These are phyloP conservation scores for Oreotragus oreotragus DNA, from an alignment of 2,113 vertebrate genomes.

Conservation along the genomic window DNA sequence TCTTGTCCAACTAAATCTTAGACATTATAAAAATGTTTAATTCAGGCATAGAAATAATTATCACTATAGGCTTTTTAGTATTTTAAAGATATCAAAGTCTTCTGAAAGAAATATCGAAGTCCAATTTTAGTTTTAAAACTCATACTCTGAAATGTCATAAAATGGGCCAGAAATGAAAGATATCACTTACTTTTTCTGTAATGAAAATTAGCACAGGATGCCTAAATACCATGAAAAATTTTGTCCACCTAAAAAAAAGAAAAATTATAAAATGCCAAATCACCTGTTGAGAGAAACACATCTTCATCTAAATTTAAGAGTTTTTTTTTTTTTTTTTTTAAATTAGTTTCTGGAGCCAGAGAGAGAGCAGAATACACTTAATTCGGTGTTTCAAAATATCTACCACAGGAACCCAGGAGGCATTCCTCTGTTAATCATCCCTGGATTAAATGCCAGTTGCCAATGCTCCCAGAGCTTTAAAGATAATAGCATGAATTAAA, in stretches of 20 bases:
- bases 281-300: neutral
- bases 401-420: neutral
- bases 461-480: neutral
- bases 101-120: neutral
- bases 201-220: conserved; percentile 86
- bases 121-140: conserved; percentile 18
- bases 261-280: conserved; percentile 27
- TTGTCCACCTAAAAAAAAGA: conserved; percentile 89
- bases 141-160: conserved; percentile 21
- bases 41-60: neutral
- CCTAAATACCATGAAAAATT: conserved; percentile 78
- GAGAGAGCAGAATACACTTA: neutral
- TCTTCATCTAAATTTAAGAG: neutral
- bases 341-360: neutral
- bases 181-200: conserved; percentile 88
- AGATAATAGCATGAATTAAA: neutral
- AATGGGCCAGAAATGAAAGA: conserved; percentile 1
- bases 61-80: neutral
- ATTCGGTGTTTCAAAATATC: neutral
- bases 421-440: neutral
- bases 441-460: neutral
- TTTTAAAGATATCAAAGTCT: neutral
- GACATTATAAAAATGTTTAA: neutral
- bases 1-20: neutral
- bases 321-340: neutral